Base-by-base conservation (phyloP, 2,888 invertebrate genomes). In the Euphydryas editha region DNA sequence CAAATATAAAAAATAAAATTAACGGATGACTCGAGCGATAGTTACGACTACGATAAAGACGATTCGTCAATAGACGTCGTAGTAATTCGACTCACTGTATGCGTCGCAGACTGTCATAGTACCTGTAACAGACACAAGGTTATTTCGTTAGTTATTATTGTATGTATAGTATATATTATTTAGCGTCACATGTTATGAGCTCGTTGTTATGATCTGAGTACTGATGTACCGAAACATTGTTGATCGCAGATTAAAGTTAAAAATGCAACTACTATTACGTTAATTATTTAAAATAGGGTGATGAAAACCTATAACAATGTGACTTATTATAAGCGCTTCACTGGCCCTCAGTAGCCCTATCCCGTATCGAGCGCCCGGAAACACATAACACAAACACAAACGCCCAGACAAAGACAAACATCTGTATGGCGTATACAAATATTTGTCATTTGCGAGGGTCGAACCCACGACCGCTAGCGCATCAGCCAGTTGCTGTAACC, bases 61-160 rank as follows among this genome's bases (percentile, higher is more conserved):
- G 70, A 77, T 80, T 85, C 80, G 84, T 87, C 83, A 83, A 76
- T 75, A 74, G 76, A 80, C 83, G 80, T 79, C 81, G 83, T 80
- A 79, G 83, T 84, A 80, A 76, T 71, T 81, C 86, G 88, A 92
- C 91, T 92, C 90, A 92, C 91, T 84, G 83, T 84, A 82, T 79
- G 78, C 83, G 84, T 81, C 81, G 87, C 80, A 85, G 84, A 85
- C 83, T 78, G 85, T 86, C 90, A 88, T 87, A 83, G 85, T 91
- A 92, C 91, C 91, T 92, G 91, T 68, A 91, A 91, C 72, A 75
- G 73, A 67, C 30, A 71, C 61, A 70, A 71, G 64, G 69, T 68
- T 74, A 68, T 65, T 65, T 65, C 71, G 67, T 72, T 71, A 70
- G 72, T 72, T 71, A 69, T 66, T 68, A 65, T 62, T 63, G 51